Evolutionary conservation across 2,113 vertebrate genomes (phyloP), one percentile per base, ranked within the genome.

Genomic region (Chinchilla lanigera): DNA sequence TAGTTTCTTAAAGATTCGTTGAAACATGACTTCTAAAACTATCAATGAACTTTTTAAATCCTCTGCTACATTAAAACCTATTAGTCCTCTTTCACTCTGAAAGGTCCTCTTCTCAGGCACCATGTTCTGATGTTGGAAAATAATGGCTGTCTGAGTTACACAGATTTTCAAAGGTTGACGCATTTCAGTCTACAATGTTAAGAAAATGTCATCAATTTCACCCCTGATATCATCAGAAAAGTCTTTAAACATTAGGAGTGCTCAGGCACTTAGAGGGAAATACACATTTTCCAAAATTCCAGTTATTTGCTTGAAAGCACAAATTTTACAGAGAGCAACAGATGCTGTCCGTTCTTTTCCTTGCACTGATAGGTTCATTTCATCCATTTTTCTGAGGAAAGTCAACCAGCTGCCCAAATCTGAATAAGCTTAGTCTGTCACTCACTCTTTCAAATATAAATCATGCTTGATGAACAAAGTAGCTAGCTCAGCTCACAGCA

Each of bases 41-140:
- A 41, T 71, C 26, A 7, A 11, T 75, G n/a, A 94, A 90, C 10
- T 91, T 81, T 71, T 89, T 14, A 73, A 65, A 85, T 82, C 80
- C 50, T 77, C 44, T 67, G 28, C 58, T 84, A 94, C 1, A 47
- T n/a, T 83, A 94, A 97, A 95, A 56, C 61, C 33, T 22, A 86
- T 10, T 63, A 26, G 4, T 83, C 16, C 87, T 93, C 78, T 86
- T 96, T 28, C 1, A 50, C 8, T 54, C 67, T 77, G 9, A 93
- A 61, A 71, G 33, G 10, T 4, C 47, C 86, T 94, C 94, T 71
- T 86, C 30, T 41, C 67, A 60, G 44, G 2, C 4, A 52, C 89
- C 20, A 83, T 83, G 61, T 75, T 67, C 88, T 38, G 7, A 22
- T 14, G 50, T 38, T 75, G 22, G 28, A 94, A 93, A 83, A 77